Base-by-base conservation (phyloP, 1,140 invertebrate genomes). In the Meloidogyne floridensis region DNA sequence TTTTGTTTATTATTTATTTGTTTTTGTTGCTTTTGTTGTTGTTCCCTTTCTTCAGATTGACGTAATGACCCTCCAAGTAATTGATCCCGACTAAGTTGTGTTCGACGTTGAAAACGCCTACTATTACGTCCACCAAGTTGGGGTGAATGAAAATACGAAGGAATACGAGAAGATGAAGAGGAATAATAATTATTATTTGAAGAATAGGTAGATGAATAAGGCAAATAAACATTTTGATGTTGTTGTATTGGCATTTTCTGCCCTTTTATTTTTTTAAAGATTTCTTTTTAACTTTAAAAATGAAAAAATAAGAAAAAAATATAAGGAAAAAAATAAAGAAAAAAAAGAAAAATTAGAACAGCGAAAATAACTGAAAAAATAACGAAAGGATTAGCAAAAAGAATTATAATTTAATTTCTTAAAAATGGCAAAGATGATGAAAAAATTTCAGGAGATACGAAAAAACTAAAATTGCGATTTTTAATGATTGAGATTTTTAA, bases 11-110 rank as follows among this genome's bases (percentile, higher is more conserved):
- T 18, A 11, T 11, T 42, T 71, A 20, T 3, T 71, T 65, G n/a
- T 53, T 71, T 71, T 13, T 42, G 54, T 71, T 70, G 77, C 10
- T 43, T 73, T 79, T 79, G 65, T 65, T 51, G 9, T 51, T 47
- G 20, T 71, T 72, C 53, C 15, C 53, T 79, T 20, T 69, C n/a
- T 72, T 79, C 65, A 69, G 69, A 72, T 32, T 72, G 77, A 47
- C 77, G 77, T 72, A 79, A 51, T 54, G 72, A 79, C 2, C 77
- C 65, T 18, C 77, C 47, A 32, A 71, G 65, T 72, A 51, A 47
- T 47, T 71, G 77, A 42, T 59, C n/a, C n/a, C 65, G 56, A 9
- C 56, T 69, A 47, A 51, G 18, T 71, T 65, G 43, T 42, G 69
- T 69, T 72, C 77, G 10, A 79, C 20, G 69, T 79, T 65, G 18